Percentiles rank a stretch among this genome's conserved stretches.
phyloP scores from a whole-genome alignment of 2,888 invertebrate species.

The Andrena bucephala region DNA sequence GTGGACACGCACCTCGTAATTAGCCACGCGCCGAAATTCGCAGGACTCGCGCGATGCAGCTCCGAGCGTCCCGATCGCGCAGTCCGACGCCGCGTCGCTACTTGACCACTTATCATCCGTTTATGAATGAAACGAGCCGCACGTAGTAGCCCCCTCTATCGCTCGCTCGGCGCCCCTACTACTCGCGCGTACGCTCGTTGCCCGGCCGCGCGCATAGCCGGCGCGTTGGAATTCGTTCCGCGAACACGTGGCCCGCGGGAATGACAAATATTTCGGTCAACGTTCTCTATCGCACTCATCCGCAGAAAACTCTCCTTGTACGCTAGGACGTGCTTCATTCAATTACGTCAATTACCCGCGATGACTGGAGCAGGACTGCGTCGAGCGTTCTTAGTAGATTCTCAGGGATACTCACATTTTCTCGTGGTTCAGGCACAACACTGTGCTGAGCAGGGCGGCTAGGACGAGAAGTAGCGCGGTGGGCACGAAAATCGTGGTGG shows the following conservation, averaged over 20 bases:
- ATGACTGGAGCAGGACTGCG: neutral
- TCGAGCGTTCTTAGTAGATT: neutral
- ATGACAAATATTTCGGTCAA: slow-evolving; percentile 59
- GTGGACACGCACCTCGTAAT: neutral
- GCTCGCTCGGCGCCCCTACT: slow-evolving; percentile 46
- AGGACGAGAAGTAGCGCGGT: slow-evolving; percentile 89
- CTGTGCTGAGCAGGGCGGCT: slow-evolving; percentile 89
- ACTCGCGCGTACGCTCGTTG: slow-evolving; percentile 34
- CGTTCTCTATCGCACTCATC: neutral
- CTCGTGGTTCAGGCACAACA: slow-evolving; percentile 91
- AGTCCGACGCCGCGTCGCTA: slow-evolving; percentile 30
- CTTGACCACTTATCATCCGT: slow-evolving; percentile 64
- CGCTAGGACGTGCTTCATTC: no score
- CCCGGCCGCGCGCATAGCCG: neutral
- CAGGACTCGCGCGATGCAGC: slow-evolving; percentile 36
- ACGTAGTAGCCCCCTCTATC: slow-evolving; percentile 49
- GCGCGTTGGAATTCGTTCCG: slow-evolving; percentile 49
- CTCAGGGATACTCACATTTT: slow-evolving; percentile 88
- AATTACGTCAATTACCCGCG: no score
- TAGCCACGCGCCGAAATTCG: neutral
- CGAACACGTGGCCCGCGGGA: slow-evolving; percentile 62
- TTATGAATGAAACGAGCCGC: slow-evolving; percentile 67
- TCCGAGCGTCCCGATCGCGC: slow-evolving; percentile 36
- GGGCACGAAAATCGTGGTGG: slow-evolving; percentile 90
- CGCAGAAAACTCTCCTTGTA: neutral